Percentiles rank a stretch among this genome's conserved stretches.
Evolutionary conservation across 1,140 invertebrate genomes (phyloP).

Genomic region (Drosophila tani): DNA sequence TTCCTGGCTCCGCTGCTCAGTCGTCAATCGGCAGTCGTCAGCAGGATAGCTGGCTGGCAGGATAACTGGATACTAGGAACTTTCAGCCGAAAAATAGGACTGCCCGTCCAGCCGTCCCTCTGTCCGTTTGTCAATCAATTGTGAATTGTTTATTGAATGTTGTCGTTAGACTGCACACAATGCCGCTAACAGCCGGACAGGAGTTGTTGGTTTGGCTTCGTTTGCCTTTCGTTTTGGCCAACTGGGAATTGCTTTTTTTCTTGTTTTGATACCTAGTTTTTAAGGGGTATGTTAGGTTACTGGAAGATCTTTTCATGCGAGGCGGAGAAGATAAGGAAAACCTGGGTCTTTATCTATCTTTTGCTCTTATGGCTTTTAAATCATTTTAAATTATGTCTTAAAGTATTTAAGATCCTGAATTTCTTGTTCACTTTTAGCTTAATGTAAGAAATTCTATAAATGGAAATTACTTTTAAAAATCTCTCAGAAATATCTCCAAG

Average conservation of each 20-base stretch:
- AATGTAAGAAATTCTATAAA: too few species aligned
- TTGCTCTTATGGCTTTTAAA: too few species aligned
- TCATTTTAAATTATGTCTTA: too few species aligned
- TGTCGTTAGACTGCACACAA: constrained; percentile 77
- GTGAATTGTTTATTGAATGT: constrained; percentile 84
- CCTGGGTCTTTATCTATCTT: not conserved
- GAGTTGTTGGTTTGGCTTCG: constrained; percentile 40
- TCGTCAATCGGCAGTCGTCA: constrained; percentile 60
- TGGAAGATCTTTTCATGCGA: too few species aligned
- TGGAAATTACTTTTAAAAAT: too few species aligned
- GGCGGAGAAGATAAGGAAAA: not conserved
- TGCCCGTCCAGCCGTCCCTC: constrained; percentile 25
- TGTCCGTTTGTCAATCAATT: constrained; percentile 82
- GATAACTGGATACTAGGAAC: constrained; percentile 34
- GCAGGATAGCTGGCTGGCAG: constrained; percentile 57
- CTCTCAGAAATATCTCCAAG: too few species aligned
- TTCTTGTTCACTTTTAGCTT: too few species aligned
- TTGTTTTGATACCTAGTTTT: not conserved
- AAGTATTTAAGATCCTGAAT: too few species aligned
- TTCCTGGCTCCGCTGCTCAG: constrained; percentile 7
- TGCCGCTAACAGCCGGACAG: constrained; percentile 42
- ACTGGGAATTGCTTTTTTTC: constrained; percentile 1
- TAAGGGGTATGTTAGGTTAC: not conserved
- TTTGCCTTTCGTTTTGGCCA: constrained; percentile 35
- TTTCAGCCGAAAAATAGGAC: constrained; percentile 44